phyloP scores from a whole-genome alignment of 2,113 vertebrate species.

The Stegastes partitus region DNA sequence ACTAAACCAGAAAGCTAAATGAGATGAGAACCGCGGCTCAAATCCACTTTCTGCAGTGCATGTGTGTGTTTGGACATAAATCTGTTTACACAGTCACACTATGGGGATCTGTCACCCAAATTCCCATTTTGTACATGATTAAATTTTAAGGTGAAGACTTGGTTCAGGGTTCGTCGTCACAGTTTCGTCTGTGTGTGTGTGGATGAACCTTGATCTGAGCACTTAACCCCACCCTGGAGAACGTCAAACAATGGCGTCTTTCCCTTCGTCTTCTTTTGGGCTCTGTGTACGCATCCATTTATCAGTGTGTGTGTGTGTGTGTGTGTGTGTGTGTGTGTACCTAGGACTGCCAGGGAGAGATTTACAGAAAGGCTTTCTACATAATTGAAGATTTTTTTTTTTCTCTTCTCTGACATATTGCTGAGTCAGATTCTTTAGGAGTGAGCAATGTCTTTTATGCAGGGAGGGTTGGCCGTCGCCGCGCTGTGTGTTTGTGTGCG shows the following conservation, averaged over 20 bases:
- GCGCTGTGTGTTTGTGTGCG: slow-evolving; percentile 19
- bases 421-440: slow-evolving; percentile 79
- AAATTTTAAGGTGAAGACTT: background rate
- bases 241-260: slow-evolving; percentile 61
- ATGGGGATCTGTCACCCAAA: no score
- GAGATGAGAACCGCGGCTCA: no score
- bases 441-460: slow-evolving; percentile 64
- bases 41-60: no score
- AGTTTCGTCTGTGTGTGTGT: slow-evolving; percentile 5
- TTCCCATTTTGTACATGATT: background rate
- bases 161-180: background rate
- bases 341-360: slow-evolving; percentile 70
- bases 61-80: no score
- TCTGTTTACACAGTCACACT: no score
- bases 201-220: slow-evolving; percentile 22
- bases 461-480: slow-evolving; percentile 24
- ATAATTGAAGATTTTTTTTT: slow-evolving; percentile 82
- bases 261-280: slow-evolving; percentile 38
- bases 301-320: slow-evolving; percentile 33
- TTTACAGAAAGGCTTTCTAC: slow-evolving; percentile 84
- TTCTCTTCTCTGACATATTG: slow-evolving; percentile 66
- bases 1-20: no score
- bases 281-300: slow-evolving; percentile 24
- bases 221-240: slow-evolving; percentile 42
- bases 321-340: slow-evolving; percentile 16